Percentiles rank a stretch among this genome's conserved stretches.
These are phyloP conservation scores for Acrocephalus arundinaceus DNA, from an alignment of 2,113 vertebrate species.

Conservation along the genomic window DNA sequence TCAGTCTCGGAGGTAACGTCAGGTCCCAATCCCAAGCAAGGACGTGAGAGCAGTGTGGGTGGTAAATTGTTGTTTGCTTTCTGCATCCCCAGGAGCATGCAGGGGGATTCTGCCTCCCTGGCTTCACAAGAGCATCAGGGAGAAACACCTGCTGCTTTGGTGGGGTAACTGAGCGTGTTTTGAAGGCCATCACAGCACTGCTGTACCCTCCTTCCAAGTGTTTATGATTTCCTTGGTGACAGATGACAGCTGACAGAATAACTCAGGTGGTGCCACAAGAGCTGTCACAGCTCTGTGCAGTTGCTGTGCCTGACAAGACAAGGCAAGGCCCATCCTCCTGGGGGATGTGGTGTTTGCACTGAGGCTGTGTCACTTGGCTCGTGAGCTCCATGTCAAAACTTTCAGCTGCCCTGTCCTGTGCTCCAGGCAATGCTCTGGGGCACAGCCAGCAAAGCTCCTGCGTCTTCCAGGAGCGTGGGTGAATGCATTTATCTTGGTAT, in stretches of 20 bases:
- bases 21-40: background rate
- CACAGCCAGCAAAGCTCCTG: background rate
- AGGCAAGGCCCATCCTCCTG: background rate
- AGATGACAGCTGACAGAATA: background rate
- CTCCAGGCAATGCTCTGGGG: background rate
- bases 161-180: fast-evolving
- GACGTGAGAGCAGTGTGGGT: background rate
- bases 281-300: background rate
- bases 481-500: background rate
- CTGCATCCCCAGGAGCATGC: background rate
- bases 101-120: background rate
- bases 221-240: background rate
- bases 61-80: slow-evolving; percentile 13
- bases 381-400: background rate
- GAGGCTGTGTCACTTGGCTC: background rate
- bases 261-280: background rate
- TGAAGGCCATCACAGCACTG: background rate
- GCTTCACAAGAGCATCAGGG: background rate
- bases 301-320: background rate
- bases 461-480: background rate
- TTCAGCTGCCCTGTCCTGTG: background rate
- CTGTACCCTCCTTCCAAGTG: background rate
- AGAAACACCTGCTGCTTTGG: background rate
- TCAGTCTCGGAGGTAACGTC: background rate
- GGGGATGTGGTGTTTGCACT: background rate